phyloP scores from a whole-genome alignment of 2,888 invertebrate genomes.

The Tholera decimalis region DNA sequence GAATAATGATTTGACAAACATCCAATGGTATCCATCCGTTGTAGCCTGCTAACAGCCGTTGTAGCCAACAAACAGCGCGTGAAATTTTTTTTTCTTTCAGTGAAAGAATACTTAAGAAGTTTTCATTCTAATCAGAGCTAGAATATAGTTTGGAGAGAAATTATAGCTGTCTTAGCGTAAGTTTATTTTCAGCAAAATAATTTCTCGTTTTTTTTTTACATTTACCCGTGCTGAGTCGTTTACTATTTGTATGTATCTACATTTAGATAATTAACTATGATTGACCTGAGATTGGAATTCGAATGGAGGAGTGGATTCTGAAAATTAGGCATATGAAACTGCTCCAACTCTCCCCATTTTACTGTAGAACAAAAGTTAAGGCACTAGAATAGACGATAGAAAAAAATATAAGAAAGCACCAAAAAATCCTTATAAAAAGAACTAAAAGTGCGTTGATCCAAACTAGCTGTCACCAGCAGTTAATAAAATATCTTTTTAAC shows the following conservation, averaged over 20 bases:
- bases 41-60: no score
- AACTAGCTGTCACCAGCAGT: constrained; percentile 14
- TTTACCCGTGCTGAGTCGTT: background rate
- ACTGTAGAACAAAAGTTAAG: constrained; percentile 68
- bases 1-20: constrained; percentile 22
- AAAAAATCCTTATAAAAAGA: constrained; percentile 37
- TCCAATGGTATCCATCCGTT: constrained; percentile 3
- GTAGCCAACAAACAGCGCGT: constrained; percentile 15
- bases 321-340: constrained; percentile 9
- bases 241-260: background rate
- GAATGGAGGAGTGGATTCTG: background rate
- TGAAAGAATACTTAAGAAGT: background rate
- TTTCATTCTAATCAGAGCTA: background rate
- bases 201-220: background rate
- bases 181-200: background rate
- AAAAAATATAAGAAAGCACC: constrained; percentile 40
- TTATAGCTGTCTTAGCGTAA: background rate
- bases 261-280: constrained; percentile 19
- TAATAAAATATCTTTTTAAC: constrained; percentile 44
- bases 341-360: constrained; percentile 15
- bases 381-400: constrained; percentile 68
- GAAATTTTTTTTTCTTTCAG: background rate
- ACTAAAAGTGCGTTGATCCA: constrained; percentile 12
- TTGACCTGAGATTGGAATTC: no score
- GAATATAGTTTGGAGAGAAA: background rate